These are phyloP conservation scores for Drosophila orena DNA, from an alignment of 1,140 invertebrate genomes.

Conservation along the genomic window DNA sequence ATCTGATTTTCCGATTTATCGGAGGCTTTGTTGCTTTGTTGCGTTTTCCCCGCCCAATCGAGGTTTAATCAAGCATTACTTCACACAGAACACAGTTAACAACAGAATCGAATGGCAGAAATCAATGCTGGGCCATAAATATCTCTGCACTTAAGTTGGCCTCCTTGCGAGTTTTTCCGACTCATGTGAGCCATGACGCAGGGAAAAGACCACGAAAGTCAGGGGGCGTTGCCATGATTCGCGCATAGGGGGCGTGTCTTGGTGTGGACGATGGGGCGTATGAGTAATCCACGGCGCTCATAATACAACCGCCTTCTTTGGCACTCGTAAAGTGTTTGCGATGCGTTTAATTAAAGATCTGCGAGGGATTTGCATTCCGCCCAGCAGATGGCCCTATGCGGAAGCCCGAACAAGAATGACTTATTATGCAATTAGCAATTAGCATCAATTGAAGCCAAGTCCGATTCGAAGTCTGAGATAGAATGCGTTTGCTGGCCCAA, in stretches of 20 bases:
- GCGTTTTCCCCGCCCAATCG: conserved; percentile 8
- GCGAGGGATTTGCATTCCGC: conserved; percentile 20
- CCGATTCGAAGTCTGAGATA: conserved; percentile 5
- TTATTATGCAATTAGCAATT: conserved; percentile 83
- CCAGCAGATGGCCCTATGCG: conserved; percentile 37
- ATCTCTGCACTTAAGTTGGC: conserved; percentile 39
- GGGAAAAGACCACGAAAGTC: conserved; percentile 25
- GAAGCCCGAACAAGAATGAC: conserved; percentile 68
- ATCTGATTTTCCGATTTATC: background rate
- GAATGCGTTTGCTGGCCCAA: conserved; percentile 60
- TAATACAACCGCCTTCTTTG: conserved; percentile 54
- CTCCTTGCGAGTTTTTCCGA: conserved; percentile 25
- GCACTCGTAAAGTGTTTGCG: conserved; percentile 45
- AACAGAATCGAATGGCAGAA: conserved; percentile 15
- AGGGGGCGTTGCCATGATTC: conserved; percentile 37
- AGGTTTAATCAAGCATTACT: conserved; percentile 20
- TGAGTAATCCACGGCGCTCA: conserved; percentile 69
- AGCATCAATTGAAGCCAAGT: conserved; percentile 78
- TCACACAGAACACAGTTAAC: conserved; percentile 27
- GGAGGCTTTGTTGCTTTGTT: conserved; percentile 1
- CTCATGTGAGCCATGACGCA: conserved; percentile 46
- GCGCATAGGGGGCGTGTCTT: conserved; percentile 19
- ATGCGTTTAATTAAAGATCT: conserved; percentile 72
- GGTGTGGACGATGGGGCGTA: conserved; percentile 60
- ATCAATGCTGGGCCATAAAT: conserved; percentile 46